These are phyloP conservation scores for Calosoma granatense DNA, from an alignment of 1,140 invertebrate species.

Conservation along the genomic window DNA sequence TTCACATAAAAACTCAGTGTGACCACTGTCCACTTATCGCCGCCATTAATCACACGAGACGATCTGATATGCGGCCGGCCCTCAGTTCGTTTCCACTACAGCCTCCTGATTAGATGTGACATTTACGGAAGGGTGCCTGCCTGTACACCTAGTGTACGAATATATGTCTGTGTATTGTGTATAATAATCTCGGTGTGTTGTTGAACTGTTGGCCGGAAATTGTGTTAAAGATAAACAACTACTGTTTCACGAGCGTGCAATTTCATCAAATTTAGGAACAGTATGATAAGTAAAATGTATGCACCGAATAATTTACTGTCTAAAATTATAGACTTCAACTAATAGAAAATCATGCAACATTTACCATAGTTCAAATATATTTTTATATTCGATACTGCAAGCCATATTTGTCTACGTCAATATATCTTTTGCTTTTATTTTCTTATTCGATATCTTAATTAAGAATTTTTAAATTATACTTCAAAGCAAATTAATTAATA, in stretches of 20 bases:
- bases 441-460: background rate
- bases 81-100: background rate
- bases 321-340: no score
- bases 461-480: background rate
- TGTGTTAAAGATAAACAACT: background rate
- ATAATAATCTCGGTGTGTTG: background rate
- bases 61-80: background rate
- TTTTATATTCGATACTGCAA: no score
- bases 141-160: background rate
- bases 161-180: background rate
- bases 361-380: no score
- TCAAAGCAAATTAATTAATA: background rate
- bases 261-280: no score
- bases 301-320: no score
- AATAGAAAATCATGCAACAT: no score
- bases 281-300: no score
- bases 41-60: background rate
- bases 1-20: constrained; percentile 1
- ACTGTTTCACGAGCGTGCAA: background rate
- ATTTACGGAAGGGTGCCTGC: background rate
- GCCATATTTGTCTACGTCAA: no score
- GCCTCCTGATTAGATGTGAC: background rate
- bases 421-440: no score
- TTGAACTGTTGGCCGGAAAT: background rate
- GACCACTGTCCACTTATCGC: constrained; percentile 8